These are phyloP conservation scores for Chloroceryle amazona DNA, from an alignment of 2,797 vertebrate genomes.

Conservation along the genomic window DNA sequence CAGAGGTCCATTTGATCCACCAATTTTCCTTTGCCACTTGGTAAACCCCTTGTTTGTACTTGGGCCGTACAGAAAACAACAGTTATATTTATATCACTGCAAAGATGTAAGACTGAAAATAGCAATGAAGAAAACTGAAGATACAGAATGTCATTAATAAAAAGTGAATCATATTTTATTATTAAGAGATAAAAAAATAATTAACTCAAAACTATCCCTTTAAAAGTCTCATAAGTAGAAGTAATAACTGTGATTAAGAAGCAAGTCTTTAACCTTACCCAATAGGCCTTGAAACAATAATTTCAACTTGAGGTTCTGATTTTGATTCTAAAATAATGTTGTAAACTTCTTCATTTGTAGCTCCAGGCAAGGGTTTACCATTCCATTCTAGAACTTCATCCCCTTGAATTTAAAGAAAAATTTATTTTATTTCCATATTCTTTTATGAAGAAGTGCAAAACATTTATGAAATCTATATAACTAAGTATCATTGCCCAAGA, in stretches of 20 bases:
- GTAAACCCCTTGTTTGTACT: neutral
- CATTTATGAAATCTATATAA: constrained; percentile 53
- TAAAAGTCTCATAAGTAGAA: constrained; percentile 59
- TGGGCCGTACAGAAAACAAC: neutral
- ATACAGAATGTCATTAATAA: neutral
- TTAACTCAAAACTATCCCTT: neutral
- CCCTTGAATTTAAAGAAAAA: constrained; percentile 87
- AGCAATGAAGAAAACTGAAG: neutral
- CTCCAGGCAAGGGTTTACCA: constrained; percentile 95
- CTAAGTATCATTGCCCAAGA: neutral
- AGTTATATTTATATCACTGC: neutral
- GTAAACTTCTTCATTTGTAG: constrained; percentile 99
- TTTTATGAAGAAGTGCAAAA: constrained; percentile 57
- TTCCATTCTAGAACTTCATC: constrained; percentile 99
- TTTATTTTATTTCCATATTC: constrained; percentile 52
- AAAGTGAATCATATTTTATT: neutral
- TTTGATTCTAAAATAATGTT: constrained; percentile 99
- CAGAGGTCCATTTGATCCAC: neutral
- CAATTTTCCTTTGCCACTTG: neutral
- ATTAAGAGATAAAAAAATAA: neutral
- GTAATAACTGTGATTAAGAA: constrained; percentile 68
- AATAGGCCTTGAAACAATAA: constrained; percentile 98
- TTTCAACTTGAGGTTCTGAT: constrained; percentile 98
- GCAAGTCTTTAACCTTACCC: constrained; percentile 88
- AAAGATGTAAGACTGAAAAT: neutral